Evolutionary conservation across 2,888 invertebrate species (phyloP), one percentile per base, ranked within the genome.

Genomic region (Drosophila greeni): DNA sequence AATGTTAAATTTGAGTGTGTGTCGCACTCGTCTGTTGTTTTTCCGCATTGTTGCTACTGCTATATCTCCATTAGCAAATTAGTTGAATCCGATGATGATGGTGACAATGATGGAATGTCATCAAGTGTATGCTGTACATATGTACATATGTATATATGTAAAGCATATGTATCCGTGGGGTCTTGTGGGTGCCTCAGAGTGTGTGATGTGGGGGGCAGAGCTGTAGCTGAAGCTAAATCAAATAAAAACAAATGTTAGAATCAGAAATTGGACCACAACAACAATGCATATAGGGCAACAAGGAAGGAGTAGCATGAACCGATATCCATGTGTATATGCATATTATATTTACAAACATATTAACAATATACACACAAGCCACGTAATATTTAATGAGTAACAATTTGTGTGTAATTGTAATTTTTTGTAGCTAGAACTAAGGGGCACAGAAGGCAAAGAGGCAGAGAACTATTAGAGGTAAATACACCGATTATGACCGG

Each of bases 241-340:
- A 75, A 73, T 68, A 43, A 66, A 76, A 72, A 61, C 39, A 24
- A 66, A 69, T 56, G 56, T 70, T 83, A 54, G 45, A 75, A 73
- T 76, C 67, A 64, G 53, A 73, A 78, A 84, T 82, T 74, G 85
- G 79, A 79, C 79, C 79, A 79, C 74, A 68, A 57, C 72, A 62
- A 37, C 31, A 24, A 48, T 51, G 65, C 42, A 37, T 48, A 66
- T 55, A 43, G 39, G 18, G n/a, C 36, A n/a, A 42, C 24, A 8
- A 24, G 42, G 43, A 52, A 69, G 64, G 18, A 12, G 49, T 57
- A 66, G 39, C 47, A 37, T 33, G 16, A 40, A 31, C 33, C 18
- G 43, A 64, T 49, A 70, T 34, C 18, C 55, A 42, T 55, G 55
- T 54, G 55, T 56, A 69, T 55, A 43, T 43, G 52, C 48, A 31